phyloP scores from a whole-genome alignment of 2,797 vertebrate genomes.

The Ptychadena robeensis region DNA sequence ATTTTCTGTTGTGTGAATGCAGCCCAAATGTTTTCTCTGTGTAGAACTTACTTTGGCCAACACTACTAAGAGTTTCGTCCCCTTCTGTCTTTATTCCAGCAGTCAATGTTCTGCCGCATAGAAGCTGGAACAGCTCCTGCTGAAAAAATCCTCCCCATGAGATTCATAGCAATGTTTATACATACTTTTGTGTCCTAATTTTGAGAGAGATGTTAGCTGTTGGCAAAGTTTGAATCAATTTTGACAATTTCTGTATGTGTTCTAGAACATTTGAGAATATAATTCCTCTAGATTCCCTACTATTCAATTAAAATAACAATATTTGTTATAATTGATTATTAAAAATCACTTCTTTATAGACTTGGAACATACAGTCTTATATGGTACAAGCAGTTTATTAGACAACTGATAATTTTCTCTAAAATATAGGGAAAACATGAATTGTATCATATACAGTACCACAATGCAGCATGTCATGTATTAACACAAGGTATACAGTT shows the following conservation, averaged over 20 bases:
- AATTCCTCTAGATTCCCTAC: not conserved
- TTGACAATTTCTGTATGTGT: not conserved
- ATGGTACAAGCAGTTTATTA: not conserved
- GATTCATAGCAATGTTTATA: not conserved
- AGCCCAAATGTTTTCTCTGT: not conserved
- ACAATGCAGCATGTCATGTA: no score
- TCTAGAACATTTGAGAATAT: not conserved
- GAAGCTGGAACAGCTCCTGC: not conserved
- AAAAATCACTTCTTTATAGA: not conserved
- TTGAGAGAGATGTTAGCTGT: not conserved
- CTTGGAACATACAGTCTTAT: not conserved
- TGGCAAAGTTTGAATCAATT: no score
- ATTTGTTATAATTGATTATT: no score
- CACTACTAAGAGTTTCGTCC: not conserved
- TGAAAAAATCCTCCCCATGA: not conserved
- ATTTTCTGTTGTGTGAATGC: not conserved
- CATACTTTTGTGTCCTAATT: not conserved
- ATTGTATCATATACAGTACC: no score
- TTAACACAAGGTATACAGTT: no score
- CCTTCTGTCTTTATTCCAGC: not conserved
- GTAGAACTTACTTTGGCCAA: not conserved
- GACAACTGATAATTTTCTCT: not conserved
- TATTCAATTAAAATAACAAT: no score
- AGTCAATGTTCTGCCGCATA: not conserved
- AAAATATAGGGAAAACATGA: not conserved